phyloP scores from a whole-genome alignment of 2,113 vertebrate species.

The Hydrochoerus hydrochaeris region DNA sequence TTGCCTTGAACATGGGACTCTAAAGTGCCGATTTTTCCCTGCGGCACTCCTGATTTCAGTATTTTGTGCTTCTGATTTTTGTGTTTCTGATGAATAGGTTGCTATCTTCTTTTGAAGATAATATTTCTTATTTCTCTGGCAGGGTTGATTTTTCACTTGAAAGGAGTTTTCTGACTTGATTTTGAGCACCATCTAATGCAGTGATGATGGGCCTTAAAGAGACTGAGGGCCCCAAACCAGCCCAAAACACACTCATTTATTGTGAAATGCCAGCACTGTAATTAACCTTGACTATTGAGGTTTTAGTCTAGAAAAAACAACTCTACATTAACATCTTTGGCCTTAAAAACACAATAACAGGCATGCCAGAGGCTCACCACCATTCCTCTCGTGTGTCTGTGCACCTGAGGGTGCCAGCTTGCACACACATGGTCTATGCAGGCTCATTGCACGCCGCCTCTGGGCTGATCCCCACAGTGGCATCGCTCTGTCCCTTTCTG shows the following conservation, averaged over 20 bases:
- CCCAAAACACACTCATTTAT: not conserved
- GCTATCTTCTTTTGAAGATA: not conserved
- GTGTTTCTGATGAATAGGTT: not conserved
- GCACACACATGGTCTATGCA: rapidly evolving
- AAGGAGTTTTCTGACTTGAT: not conserved
- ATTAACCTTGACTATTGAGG: not conserved
- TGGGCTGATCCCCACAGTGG: not conserved
- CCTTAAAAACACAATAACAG: not conserved
- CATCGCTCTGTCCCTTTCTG: rapidly evolving
- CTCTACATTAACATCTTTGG: not conserved
- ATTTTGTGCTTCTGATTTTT: not conserved
- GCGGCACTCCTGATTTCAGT: not conserved
- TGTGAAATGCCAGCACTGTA: not conserved
- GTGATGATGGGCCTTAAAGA: not conserved
- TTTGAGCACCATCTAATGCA: not conserved
- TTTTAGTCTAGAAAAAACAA: not conserved
- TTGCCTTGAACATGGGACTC: not conserved
- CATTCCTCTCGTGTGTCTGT: not conserved
- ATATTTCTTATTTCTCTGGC: not conserved
- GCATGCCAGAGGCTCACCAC: not conserved
- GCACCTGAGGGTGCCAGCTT: not conserved
- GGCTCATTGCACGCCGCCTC: rapidly evolving
- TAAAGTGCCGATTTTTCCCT: not conserved
- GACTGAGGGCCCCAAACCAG: not conserved
- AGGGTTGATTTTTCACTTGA: not conserved